Percentiles rank a stretch among this genome's conserved stretches.
Conservation (phyloP, 2,888 invertebrate genomes). For the Dasysyrphus albostriatus region DNA sequence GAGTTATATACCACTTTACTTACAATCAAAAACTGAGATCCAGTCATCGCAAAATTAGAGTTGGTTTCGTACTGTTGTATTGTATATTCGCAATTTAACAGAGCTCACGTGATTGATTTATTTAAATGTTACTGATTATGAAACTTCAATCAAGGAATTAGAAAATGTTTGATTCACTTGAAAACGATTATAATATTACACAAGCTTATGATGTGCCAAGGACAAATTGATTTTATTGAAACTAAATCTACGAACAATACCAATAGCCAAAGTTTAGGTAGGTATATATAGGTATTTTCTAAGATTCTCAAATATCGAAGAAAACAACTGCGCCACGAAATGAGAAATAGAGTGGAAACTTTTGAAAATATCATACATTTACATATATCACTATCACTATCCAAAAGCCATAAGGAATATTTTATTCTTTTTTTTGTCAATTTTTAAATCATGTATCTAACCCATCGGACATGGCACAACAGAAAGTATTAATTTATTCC, state of each 20-base stretch:
- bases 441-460: conserved; percentile 13
- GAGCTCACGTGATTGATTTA: conserved; percentile 5
- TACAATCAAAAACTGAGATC: conserved; percentile 23
- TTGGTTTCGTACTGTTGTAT: not conserved
- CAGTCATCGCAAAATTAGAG: conserved; percentile 14
- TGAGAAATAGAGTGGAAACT: conserved; percentile 17
- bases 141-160: conserved; percentile 1
- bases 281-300: not conserved
- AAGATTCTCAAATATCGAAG: not conserved
- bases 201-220: conserved; percentile 38
- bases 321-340: not conserved
- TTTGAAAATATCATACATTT: conserved; percentile 1
- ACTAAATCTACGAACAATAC: not conserved
- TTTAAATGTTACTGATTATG: not conserved
- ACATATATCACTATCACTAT: not conserved
- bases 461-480: conserved; percentile 2
- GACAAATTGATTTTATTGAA: conserved; percentile 14
- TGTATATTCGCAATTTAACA: not conserved
- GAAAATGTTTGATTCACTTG: not conserved
- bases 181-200: not conserved
- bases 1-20: not conserved
- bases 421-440: not conserved
- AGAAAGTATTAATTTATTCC: conserved; percentile 6
- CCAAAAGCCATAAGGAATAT: not conserved
- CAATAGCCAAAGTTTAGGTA: not conserved